phyloP scores from a whole-genome alignment of 2,888 invertebrate species.

The Philereme transversata region DNA sequence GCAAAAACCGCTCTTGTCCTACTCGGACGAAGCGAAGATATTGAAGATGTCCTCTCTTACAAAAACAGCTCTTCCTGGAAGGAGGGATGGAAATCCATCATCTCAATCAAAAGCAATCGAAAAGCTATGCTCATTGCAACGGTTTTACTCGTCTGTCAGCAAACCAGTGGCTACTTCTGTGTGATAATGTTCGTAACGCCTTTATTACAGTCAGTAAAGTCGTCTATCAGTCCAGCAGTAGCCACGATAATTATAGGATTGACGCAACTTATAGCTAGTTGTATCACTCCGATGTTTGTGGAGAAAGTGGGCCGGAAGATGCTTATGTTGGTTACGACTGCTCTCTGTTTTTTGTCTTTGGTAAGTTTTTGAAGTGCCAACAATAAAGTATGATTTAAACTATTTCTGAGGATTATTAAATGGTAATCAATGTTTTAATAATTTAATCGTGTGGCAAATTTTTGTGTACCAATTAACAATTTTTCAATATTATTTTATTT shows the following conservation, averaged over 20 bases:
- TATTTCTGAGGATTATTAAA: too few species aligned
- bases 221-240: constrained; percentile 48
- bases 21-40: not conserved
- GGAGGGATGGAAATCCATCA: not conserved
- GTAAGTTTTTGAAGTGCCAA: constrained; percentile 50
- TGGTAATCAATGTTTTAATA: too few species aligned
- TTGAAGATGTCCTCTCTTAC: not conserved
- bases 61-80: not conserved
- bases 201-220: constrained; percentile 56
- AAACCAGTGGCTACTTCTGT: constrained; percentile 53
- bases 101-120: constrained; percentile 53
- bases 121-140: constrained; percentile 54
- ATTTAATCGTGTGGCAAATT: too few species aligned
- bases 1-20: constrained; percentile 33
- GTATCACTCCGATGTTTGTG: constrained; percentile 52
- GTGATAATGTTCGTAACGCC: constrained; percentile 51
- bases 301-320: constrained; percentile 54
- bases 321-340: constrained; percentile 53
- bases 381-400: too few species aligned
- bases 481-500: too few species aligned
- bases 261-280: constrained; percentile 50
- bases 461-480: too few species aligned
- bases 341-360: constrained; percentile 51
- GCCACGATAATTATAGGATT: constrained; percentile 57
- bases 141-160: too few species aligned